phyloP scores from a whole-genome alignment of 2,888 invertebrate species.

The Lasioglossum lativentre region DNA sequence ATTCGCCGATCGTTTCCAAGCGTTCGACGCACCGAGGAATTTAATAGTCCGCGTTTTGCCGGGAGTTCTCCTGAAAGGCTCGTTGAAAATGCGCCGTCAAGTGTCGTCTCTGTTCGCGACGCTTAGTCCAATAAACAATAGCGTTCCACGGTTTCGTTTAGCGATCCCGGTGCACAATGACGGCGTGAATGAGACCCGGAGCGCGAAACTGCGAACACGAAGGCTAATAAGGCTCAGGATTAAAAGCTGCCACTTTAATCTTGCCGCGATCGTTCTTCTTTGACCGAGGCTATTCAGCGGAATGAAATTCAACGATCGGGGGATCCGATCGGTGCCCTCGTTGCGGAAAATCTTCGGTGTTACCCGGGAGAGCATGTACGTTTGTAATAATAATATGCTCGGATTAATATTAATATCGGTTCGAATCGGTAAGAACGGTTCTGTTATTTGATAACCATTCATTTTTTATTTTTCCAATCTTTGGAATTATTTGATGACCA shows the following conservation, averaged over 20 bases:
- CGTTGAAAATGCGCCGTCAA: background rate
- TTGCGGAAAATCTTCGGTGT: background rate
- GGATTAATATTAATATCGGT: conserved; percentile 8
- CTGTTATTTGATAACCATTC: background rate
- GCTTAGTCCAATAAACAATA: conserved; percentile 9
- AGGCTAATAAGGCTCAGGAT: conserved; percentile 20
- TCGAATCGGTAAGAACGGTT: no score
- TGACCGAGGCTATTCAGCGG: background rate
- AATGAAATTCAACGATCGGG: conserved; percentile 16
- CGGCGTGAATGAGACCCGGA: conserved; percentile 8
- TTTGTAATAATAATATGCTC: conserved; percentile 10
- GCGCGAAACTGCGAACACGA: conserved; percentile 31
- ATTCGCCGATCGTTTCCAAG: background rate
- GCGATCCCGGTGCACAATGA: conserved; percentile 7
- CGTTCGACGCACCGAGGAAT: background rate
- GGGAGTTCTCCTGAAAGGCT: background rate
- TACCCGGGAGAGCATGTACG: background rate
- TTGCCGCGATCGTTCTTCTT: background rate
- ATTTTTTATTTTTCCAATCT: background rate
- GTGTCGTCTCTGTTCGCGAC: conserved; percentile 1
- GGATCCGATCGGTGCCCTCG: background rate
- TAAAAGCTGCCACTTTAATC: conserved; percentile 13
- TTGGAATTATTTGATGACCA: background rate
- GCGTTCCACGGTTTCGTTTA: conserved; percentile 8
- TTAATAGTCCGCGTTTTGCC: background rate